These are phyloP conservation scores for Hoplostethus mediterraneus DNA, from an alignment of 2,797 vertebrate genomes.

Conservation along the genomic window DNA sequence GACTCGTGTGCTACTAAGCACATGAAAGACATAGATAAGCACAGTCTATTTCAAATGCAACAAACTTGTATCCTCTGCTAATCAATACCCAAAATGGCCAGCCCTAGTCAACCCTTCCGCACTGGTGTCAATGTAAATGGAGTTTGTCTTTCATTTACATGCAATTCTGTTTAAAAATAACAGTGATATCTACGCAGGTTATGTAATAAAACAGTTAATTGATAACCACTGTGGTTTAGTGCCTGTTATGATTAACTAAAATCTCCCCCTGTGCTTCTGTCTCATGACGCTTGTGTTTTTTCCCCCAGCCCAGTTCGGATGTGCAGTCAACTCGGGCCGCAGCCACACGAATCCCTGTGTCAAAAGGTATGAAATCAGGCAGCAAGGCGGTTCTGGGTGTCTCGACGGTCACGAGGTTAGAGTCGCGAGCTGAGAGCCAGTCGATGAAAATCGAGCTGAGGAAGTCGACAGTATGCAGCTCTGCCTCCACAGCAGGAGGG, in stretches of 20 bases:
- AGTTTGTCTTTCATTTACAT: neutral
- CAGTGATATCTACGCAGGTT: neutral
- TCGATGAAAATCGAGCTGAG: conserved; percentile 98
- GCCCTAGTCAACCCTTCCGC: conserved; percentile 6
- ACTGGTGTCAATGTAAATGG: conserved; percentile 9
- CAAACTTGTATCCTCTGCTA: neutral
- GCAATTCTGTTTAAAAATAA: too few species aligned
- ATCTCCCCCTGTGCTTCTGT: conserved; percentile 1
- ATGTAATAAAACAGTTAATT: neutral
- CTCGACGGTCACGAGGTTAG: conserved; percentile 90
- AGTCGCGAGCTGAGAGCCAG: conserved; percentile 92
- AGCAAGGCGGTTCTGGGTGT: conserved; percentile 90
- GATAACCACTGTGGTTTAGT: neutral
- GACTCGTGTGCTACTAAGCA: too few species aligned
- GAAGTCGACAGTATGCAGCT: conserved; percentile 88
- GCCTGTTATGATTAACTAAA: neutral
- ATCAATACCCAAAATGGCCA: conserved; percentile 37
- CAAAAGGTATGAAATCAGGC: conserved; percentile 94
- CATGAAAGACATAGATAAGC: neutral
- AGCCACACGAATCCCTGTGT: conserved; percentile 93
- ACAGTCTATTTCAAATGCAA: neutral
- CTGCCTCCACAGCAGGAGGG: conserved; percentile 84
- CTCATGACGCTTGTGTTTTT: neutral
- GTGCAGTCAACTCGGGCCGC: conserved; percentile 87
- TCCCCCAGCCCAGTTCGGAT: conserved; percentile 86